Evolutionary conservation across 2,113 vertebrate species (phyloP), one percentile per base, ranked within the genome.

Genomic region (Brachyhypopomus occidentalis): DNA sequence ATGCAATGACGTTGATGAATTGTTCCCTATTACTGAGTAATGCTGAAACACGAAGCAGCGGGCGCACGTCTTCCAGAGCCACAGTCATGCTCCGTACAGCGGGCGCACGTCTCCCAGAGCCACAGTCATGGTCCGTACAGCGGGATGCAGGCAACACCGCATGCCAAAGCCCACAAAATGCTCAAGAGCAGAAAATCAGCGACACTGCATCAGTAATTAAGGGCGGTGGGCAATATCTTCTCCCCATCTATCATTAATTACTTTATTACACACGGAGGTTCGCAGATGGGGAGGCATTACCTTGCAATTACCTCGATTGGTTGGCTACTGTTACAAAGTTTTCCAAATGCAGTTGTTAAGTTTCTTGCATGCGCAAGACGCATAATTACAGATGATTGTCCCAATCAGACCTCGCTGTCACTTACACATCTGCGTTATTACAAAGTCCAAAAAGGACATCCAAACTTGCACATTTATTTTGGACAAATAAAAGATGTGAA

Each of bases 311-410:
- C 55, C 83, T 81, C 84, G 90, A 88, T 88, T 83, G 79, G 30
- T 86, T 22, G 45, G 45, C 78, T 87, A 75, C 69, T 6, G 89
- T 58, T 84, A 34, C 59, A 84, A 89, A 88, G 87, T 84, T 89
- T 91, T 88, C 6, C 16, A 56, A 77, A 81, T 55, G 70, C 73
- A 81, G 45, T 91, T 87, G 88, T 88, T 88, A 88, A 88, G 79
- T 83, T 85, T 86, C 85, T 89, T 81, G 67, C 85, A 84, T 87
- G 74, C 56, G 25, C 66, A 77, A 84, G 78, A 85, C 62, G 67
- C 83, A 77, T 83, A 91, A 92, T 94, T 87, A 92, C 83, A 87
- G 83, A 89, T 92, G 89, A 94, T 92, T 89, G 76, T 87, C 41
- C 78, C 60, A 91, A 92, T 91, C 85, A 90, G 64, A 84, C 85